Percentiles rank a stretch among this genome's conserved stretches.
Evolutionary conservation across 2,113 vertebrate species (phyloP).

Genomic region (Sigmodon hispidus): DNA sequence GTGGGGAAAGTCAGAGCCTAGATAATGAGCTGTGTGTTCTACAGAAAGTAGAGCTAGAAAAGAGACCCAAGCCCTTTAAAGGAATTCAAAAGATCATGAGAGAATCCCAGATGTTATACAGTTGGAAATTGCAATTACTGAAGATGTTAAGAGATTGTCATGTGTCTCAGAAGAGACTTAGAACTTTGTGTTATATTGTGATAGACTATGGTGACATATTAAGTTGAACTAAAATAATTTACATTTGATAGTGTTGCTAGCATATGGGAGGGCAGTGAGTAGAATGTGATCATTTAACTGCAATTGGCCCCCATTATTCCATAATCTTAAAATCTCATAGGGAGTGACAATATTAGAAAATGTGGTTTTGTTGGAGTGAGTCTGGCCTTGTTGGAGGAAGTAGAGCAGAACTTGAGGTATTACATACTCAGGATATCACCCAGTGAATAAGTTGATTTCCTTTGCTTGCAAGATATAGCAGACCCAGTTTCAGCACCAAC

Average conservation of each 20-base stretch:
- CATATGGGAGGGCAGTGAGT: neutral
- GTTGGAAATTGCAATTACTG: neutral
- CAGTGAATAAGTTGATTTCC: too few relatives aligned
- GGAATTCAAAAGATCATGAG: too few relatives aligned
- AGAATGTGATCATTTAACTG: neutral
- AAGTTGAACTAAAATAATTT: neutral
- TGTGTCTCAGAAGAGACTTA: neutral
- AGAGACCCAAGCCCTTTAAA: neutral
- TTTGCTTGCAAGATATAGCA: too few relatives aligned
- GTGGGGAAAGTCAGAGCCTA: neutral
- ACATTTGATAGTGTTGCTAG: neutral
- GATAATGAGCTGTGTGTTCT: neutral
- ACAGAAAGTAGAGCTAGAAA: neutral
- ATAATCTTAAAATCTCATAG: neutral
- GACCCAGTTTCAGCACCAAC: too few relatives aligned
- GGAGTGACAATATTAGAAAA: too few relatives aligned
- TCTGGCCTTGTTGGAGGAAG: too few relatives aligned
- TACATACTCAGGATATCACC: too few relatives aligned
- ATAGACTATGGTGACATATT: neutral
- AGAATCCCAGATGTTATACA: neutral
- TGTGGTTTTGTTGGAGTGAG: too few relatives aligned
- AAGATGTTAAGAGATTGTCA: neutral
- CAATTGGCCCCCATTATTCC: neutral
- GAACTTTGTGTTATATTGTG: neutral
- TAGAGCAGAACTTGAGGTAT: too few relatives aligned